Conservation (phyloP, 2,113 vertebrate species). For the Coregonus clupeaformis region DNA sequence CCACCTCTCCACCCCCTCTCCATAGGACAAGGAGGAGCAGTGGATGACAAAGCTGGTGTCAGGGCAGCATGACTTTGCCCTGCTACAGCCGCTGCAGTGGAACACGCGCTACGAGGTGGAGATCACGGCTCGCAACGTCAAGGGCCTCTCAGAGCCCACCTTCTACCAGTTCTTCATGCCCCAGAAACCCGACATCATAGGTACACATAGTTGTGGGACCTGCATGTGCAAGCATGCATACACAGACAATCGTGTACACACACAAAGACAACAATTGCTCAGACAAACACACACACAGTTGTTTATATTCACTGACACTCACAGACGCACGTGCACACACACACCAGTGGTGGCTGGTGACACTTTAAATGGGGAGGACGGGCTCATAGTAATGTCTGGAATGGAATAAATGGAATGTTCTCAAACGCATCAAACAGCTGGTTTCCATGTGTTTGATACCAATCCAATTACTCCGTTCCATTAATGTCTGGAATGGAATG, state of each 20-base stretch:
- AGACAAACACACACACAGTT: too few species aligned
- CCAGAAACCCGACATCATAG: constrained; percentile 95
- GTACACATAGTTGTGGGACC: constrained; percentile 69
- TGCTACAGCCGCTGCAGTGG: constrained; percentile 94
- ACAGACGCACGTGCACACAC: too few species aligned
- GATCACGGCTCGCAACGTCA: constrained; percentile 93
- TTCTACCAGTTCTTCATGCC: constrained; percentile 97
- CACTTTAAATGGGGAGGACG: too few species aligned
- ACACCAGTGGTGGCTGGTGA: too few species aligned
- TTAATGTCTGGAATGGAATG: too few species aligned
- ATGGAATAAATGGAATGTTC: too few species aligned
- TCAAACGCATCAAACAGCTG: too few species aligned
- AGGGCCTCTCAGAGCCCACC: constrained; percentile 94
- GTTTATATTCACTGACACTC: too few species aligned
- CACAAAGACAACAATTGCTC: neutral
- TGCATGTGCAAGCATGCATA: neutral
- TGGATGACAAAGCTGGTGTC: constrained; percentile 96
- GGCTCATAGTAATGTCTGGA: too few species aligned
- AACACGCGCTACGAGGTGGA: constrained; percentile 95
- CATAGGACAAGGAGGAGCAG: constrained; percentile 93
- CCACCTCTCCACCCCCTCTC: neutral
- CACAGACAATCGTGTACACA: neutral
- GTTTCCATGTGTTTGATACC: too few species aligned
- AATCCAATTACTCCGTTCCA: too few species aligned
- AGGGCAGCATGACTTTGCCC: constrained; percentile 89